Conservation (phyloP, 2,113 vertebrate species). For the Tragelaphus strepsiceros region DNA sequence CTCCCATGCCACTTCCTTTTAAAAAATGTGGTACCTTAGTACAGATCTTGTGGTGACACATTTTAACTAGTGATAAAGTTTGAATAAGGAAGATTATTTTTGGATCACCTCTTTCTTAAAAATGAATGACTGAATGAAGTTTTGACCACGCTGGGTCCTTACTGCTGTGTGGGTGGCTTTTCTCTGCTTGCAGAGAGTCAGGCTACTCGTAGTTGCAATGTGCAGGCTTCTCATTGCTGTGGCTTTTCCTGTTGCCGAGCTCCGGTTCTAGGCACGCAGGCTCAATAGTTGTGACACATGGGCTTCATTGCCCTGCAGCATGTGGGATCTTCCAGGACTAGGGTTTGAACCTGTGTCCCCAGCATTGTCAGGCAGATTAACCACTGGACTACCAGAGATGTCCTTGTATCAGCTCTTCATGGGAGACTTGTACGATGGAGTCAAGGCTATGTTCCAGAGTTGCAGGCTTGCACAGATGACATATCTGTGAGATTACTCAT, state of each 20-base stretch:
- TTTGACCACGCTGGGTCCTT: background rate
- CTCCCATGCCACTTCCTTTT: background rate
- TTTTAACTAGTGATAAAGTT: background rate
- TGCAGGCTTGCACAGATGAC: background rate
- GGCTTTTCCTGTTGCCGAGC: background rate
- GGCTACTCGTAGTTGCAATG: background rate
- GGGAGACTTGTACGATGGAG: background rate
- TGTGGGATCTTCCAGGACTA: background rate
- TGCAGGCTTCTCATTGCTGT: background rate
- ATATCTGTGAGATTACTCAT: background rate
- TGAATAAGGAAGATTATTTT: background rate
- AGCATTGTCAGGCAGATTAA: background rate
- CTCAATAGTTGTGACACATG: background rate
- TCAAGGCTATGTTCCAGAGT: background rate
- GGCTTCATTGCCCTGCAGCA: accelerated
- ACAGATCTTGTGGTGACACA: background rate
- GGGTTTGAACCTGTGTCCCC: background rate
- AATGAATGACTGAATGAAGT: background rate
- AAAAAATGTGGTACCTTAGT: background rate
- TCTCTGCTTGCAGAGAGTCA: background rate
- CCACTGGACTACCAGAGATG: background rate
- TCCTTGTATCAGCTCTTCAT: background rate
- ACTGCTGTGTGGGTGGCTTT: background rate
- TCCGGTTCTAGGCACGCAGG: background rate
- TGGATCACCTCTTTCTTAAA: background rate